Base-by-base conservation (phyloP, 92 coral and sea anemone species). In the Plumapathes pennacea region DNA sequence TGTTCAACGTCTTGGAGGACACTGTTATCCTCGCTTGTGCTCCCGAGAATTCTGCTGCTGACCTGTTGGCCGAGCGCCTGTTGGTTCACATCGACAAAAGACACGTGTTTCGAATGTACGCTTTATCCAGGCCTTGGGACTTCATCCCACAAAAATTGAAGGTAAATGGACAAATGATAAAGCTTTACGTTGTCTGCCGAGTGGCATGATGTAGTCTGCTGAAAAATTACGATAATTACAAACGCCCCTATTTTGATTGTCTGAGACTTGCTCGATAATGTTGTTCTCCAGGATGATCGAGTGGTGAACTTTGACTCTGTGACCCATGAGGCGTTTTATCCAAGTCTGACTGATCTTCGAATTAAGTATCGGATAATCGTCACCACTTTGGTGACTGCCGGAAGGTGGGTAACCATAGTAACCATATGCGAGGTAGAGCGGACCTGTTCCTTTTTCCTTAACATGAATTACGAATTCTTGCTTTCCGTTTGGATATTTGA, bases 11-110 rank as follows among this genome's bases (percentile, higher is more conserved):
- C n/a, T 32, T 80, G 19, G 78, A 55, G 0, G 61, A 65, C 14
- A 69, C 83, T 13, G 39, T 79, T 19, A 85, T 85, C 18, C 72
- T 85, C 33, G 91, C 91, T 19, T 85, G 91, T 46, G 91, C 91
- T 18, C 91, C 91, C 1, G 91, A 85, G 54, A 85, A 85, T 79
- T 79, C 83, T 68, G 91, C 91, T 32, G 91, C 91, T 55, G 91
- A 85, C 80, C 86, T 85, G 67, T 50, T 85, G 19, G 80, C 62
- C 9, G 91, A 85, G 42, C 57, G 83, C 15, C 32, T 85, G 69
- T 10, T 85, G 71, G 51, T 47, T 33, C 91, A 80, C 59, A 61
- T 85, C 27, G 83, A 74, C 23, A 79, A 73, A 46, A 50, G 78
- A 30, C 73, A 79, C 14, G 32, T 85, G 0, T 82, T 85, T 59